Evolutionary conservation across 2,888 invertebrate species (phyloP).

Genomic region (Calliphora vomitoria): DNA sequence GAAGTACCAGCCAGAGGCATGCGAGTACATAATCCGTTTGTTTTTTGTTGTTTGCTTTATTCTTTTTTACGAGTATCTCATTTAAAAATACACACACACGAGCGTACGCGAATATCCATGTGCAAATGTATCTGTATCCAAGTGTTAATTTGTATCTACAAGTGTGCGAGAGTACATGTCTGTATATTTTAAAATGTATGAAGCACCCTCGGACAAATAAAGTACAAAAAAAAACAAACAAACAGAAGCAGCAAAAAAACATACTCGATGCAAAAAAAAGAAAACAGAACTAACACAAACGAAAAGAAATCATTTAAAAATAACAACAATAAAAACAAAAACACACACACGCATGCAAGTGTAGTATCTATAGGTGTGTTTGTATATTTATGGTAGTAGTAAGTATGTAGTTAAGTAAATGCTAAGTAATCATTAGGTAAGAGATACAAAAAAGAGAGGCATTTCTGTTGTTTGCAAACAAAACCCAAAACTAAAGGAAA

Average conservation of each 20-base stretch:
- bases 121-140: constrained; percentile 3
- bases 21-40: constrained; percentile 13
- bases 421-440: constrained; percentile 48
- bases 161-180: not conserved
- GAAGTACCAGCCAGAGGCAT: constrained; percentile 14
- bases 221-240: constrained; percentile 1
- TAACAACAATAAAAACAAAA: constrained; percentile 30
- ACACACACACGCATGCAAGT: not conserved
- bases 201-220: constrained; percentile 7
- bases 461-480: constrained; percentile 12
- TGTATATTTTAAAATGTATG: not conserved
- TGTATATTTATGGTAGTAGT: not conserved
- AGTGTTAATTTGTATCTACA: not conserved
- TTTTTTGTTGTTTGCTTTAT: not conserved
- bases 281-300: not conserved
- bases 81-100: not conserved
- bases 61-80: not conserved
- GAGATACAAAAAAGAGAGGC: constrained; percentile 41
- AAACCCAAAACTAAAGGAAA: not conserved
- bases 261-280: constrained; percentile 15
- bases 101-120: not conserved
- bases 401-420: constrained; percentile 16
- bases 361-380: not conserved
- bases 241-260: not conserved
- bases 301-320: constrained; percentile 47